Evolutionary conservation across 2,797 vertebrate genomes (phyloP).

Genomic region (Pyrocephalus nanus): DNA sequence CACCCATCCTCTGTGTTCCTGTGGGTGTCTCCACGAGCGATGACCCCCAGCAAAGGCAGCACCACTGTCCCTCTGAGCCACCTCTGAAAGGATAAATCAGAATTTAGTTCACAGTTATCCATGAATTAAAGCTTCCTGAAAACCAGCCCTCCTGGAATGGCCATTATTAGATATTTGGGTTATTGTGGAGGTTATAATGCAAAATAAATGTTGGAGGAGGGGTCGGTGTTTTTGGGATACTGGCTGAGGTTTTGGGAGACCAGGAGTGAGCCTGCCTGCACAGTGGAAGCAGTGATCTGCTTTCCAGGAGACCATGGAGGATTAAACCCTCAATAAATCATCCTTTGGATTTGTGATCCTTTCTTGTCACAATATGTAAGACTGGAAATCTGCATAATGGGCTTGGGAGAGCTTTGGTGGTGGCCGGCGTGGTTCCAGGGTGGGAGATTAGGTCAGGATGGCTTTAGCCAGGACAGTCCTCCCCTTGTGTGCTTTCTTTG

Average conservation of each 20-base stretch:
- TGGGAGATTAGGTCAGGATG: not conserved
- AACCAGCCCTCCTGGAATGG: not conserved
- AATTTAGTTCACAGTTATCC: not conserved
- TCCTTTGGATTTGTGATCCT: not conserved
- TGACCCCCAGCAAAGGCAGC: not conserved
- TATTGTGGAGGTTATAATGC: not conserved
- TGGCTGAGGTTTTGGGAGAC: not conserved
- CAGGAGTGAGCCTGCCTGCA: not conserved
- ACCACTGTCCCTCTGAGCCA: not conserved
- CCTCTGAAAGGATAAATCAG: not conserved
- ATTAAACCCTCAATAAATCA: not conserved
- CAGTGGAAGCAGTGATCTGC: not conserved
- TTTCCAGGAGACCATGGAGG: not conserved
- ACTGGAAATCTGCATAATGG: not conserved
- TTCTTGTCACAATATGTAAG: rapidly evolving
- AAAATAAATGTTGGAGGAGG: not conserved
- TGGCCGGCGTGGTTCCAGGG: not conserved
- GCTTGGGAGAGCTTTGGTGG: not conserved
- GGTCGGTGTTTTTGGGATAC: rapidly evolving
- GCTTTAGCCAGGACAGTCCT: rapidly evolving
- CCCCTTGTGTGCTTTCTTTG: not conserved
- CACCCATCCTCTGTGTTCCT: not conserved
- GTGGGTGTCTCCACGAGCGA: not conserved
- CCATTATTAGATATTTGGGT: not conserved
- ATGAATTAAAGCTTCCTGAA: not conserved